Evolutionary conservation across 2,888 invertebrate genomes (phyloP).

Genomic region (Alloscopus bannaensis): DNA sequence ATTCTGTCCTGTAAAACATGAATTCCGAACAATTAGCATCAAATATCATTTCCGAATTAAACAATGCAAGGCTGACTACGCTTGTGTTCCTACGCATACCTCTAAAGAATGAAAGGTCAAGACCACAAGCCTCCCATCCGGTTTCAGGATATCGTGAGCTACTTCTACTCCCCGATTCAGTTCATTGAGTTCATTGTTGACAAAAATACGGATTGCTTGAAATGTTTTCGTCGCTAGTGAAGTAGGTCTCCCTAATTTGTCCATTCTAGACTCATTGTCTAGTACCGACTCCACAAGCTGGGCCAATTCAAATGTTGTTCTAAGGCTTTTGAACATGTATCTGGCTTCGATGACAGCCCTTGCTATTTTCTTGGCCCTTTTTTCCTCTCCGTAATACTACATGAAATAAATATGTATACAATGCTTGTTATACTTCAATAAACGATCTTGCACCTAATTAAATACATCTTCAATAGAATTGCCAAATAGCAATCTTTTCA

Average conservation of each 20-base stretch:
- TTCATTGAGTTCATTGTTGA: conserved; percentile 97
- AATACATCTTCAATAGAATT: no score
- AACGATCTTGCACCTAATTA: no score
- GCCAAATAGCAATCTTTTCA: not conserved
- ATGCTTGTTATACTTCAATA: no score
- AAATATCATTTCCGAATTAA: not conserved
- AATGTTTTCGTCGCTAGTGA: conserved; percentile 95
- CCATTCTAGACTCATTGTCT: conserved; percentile 78
- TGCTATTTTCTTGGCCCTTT: conserved; percentile 89
- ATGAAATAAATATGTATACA: no score
- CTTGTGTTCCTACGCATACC: conserved; percentile 50
- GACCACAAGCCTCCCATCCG: conserved; percentile 86
- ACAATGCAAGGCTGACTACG: not conserved
- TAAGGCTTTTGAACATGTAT: conserved; percentile 84
- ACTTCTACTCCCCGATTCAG: conserved; percentile 90
- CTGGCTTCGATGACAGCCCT: conserved; percentile 90
- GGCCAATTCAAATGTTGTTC: conserved; percentile 89
- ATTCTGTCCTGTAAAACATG: conserved; percentile 88
- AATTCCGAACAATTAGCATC: conserved; percentile 10
- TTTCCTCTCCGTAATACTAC: conserved; percentile 91
- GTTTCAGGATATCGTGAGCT: conserved; percentile 85
- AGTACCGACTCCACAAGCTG: conserved; percentile 82
- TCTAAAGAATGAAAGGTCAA: conserved; percentile 89
- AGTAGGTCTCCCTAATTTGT: conserved; percentile 84
- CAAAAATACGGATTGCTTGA: conserved; percentile 94